Base-by-base conservation (phyloP, 2,888 invertebrate genomes). In the Cyclophora punctaria region DNA sequence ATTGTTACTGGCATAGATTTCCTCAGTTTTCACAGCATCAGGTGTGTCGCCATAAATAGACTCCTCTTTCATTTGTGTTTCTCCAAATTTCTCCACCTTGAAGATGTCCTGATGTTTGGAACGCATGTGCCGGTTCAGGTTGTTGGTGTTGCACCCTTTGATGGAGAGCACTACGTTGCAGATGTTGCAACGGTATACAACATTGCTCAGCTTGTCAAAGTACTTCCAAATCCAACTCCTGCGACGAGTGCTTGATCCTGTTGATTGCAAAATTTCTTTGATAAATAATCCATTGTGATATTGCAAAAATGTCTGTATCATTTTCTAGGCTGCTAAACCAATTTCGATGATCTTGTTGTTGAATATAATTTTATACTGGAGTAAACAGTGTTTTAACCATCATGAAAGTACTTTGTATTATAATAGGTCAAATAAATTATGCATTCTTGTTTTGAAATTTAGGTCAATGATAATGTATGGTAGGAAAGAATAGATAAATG, bases 201-300 rank as follows among this genome's bases (percentile, higher is more conserved):
- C 79, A 57, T 72, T 81, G 63, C 80, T 83, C 35, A 87, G 60
- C 47, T 76, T 80, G 43, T 82, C 78, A 43, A 88, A 88, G 57
- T 87, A 86, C 50, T 88, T 87, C 88, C 88, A 88, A 0, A 88
- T 84, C 88, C 88, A 88, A 52, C 88, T 88, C 42, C 86, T 70
- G 65, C 77, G 83, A 41, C 85, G 76, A 35, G 37, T 37, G 73
- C 69, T 4, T 20, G 20, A 20, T 20, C 20, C 20, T 20, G n/a
- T n/a, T n/a, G 20, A 20, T 20, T 1, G 20, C 20, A 20, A 20
- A 20, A 20, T 20, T 20, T 20, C 20, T 20, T 20, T 20, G 20
- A 20, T 20, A 20, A 20, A 20, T 20, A 20, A 20, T 20, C 20
- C 20, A 20, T n/a, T n/a, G n/a, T n/a, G n/a, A n/a, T n/a, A 20